phyloP scores from a whole-genome alignment of 2,888 invertebrate species.

The Timandra comae region DNA sequence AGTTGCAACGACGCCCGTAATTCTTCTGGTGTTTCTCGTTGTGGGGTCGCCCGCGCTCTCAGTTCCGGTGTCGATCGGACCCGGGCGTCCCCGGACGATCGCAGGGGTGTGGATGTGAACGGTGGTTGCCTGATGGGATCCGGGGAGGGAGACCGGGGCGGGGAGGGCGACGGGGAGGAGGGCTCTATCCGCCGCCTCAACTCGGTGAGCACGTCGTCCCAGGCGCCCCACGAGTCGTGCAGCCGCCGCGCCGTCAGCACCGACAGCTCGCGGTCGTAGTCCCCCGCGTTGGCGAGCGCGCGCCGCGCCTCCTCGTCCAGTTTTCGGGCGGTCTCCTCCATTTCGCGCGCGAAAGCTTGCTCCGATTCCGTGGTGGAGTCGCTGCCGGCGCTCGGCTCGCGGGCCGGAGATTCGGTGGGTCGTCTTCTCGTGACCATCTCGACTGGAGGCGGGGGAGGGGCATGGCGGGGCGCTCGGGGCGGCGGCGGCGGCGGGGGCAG shows the following conservation, averaged over 20 bases:
- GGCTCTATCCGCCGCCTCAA: conserved; percentile 61
- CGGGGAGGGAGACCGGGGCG: conserved; percentile 61
- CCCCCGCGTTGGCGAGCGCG: conserved; percentile 68
- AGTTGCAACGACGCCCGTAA: conserved; percentile 74
- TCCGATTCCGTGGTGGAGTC: conserved; percentile 71
- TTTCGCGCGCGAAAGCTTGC: conserved; percentile 60
- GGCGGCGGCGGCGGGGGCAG: conserved; percentile 59
- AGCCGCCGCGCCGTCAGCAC: conserved; percentile 72
- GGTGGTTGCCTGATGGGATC: conserved; percentile 61
- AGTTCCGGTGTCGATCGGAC: conserved; percentile 80
- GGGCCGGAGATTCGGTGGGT: no score
- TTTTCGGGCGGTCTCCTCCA: conserved; percentile 65
- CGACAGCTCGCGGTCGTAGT: conserved; percentile 75
- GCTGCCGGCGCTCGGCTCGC: conserved; percentile 65
- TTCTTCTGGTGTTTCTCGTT: conserved; percentile 67
- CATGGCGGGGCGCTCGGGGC: conserved; percentile 37
- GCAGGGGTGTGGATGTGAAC: conserved; percentile 78
- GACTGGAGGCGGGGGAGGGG: conserved; percentile 46
- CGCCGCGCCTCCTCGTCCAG: conserved; percentile 59
- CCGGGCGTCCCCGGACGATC: conserved; percentile 57
- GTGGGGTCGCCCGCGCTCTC: conserved; percentile 57
- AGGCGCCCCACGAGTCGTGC: conserved; percentile 69
- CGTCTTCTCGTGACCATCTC: conserved; percentile 31
- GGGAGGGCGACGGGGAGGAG: conserved; percentile 54
- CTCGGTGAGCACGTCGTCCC: conserved; percentile 69